Base-by-base conservation (phyloP, 2,888 invertebrate species). In the Tetropium fuscum region DNA sequence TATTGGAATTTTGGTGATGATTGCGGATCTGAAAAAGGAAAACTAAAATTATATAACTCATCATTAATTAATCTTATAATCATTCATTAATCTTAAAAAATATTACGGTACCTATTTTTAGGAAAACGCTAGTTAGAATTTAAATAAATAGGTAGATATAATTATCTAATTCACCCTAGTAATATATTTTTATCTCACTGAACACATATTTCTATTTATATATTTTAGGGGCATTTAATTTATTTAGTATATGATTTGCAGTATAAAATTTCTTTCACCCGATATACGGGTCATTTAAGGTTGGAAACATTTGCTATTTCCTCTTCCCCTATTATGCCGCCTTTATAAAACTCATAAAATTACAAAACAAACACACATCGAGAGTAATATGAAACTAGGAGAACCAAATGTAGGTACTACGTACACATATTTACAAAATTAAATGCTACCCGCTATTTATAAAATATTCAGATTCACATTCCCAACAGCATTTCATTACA, bases 1-100 rank as follows among this genome's bases (percentile, higher is more conserved):
- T 72, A 57, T 70, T 72, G 36, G 64, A 64, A 36, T 66, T 67
- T 64, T 66, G 70, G 18, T 65, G 56, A 58, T 64, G 67, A 43
- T 61, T 58, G 18, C 63, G 58, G 27, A 64, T 63, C 72, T 73
- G 72, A 32, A 60, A 53, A 62, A 51, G 54, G 18, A 56, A 43
- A 19, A 11, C 13, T 25, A 15, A 6, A 34, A 27, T 34, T 41
- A n/a, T n/a, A n/a, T n/a, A n/a, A n/a, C n/a, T n/a, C n/a, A n/a
- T n/a, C n/a, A n/a, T n/a, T n/a, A n/a, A n/a, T n/a, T n/a, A n/a
- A n/a, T n/a, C n/a, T n/a, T n/a, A n/a, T n/a, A n/a, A n/a, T n/a
- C n/a, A n/a, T n/a, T n/a, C n/a, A n/a, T n/a, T n/a, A n/a, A n/a
- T n/a, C n/a, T n/a, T n/a, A n/a, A n/a, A n/a, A n/a, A n/a, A n/a